These are phyloP conservation scores for Dorcus parallelipipedus DNA, from an alignment of 2,888 invertebrate genomes.

Conservation along the genomic window DNA sequence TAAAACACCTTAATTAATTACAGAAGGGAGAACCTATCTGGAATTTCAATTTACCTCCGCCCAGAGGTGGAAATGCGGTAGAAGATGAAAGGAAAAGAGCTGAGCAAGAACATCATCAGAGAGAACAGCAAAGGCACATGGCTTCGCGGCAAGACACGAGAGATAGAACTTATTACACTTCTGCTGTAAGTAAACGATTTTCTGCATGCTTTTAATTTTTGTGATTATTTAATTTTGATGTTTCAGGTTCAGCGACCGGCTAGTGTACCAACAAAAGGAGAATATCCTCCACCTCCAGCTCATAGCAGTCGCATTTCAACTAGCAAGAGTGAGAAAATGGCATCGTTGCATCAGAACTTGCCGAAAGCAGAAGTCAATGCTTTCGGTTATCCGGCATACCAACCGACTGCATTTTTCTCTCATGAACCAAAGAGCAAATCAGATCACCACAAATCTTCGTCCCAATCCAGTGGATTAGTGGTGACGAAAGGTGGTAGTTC, in stretches of 20 bases:
- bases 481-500: slow-evolving; percentile 45
- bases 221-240: neutral
- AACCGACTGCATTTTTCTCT: slow-evolving; percentile 46
- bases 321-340: slow-evolving; percentile 40
- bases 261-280: slow-evolving; percentile 46
- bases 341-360: slow-evolving; percentile 36
- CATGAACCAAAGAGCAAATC: slow-evolving; percentile 61
- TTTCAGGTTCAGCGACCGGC: slow-evolving; percentile 41
- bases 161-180: slow-evolving; percentile 40
- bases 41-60: slow-evolving; percentile 37
- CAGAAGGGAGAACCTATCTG: slow-evolving; percentile 7
- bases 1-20: neutral
- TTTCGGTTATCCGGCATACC: slow-evolving; percentile 64
- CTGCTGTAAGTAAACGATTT: slow-evolving; percentile 25
- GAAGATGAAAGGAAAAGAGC: slow-evolving; percentile 45
- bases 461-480: slow-evolving; percentile 37
- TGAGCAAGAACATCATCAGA: slow-evolving; percentile 45
- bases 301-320: slow-evolving; percentile 42
- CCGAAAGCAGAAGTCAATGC: slow-evolving; percentile 68
- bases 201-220: slow-evolving; percentile 8
- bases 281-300: slow-evolving; percentile 50
- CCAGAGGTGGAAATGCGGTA: slow-evolving; percentile 31
- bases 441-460: slow-evolving; percentile 48
- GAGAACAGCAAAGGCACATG: slow-evolving; percentile 44
- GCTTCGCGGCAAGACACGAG: slow-evolving; percentile 37